phyloP scores from a whole-genome alignment of 2,888 invertebrate species.

The Rhamphomyia laevipes region DNA sequence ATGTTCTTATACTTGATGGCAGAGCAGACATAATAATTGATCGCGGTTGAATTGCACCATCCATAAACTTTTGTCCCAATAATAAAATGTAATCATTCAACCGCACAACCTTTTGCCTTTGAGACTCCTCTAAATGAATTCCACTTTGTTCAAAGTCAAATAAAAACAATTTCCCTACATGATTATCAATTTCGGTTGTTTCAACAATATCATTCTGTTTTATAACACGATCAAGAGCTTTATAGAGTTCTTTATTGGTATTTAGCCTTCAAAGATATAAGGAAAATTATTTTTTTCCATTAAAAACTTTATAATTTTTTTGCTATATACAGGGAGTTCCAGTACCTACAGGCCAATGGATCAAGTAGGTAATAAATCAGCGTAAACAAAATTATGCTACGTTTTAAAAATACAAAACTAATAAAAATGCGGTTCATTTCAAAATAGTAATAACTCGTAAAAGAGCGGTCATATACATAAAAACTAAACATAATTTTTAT shows the following conservation, averaged over 20 bases:
- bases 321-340: no score
- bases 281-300: not conserved
- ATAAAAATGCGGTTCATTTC: no score
- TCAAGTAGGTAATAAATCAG: no score
- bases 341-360: no score
- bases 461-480: no score
- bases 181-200: slow-evolving; percentile 63
- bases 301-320: not conserved
- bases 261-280: slow-evolving; percentile 55
- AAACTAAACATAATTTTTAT: no score
- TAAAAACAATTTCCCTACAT: slow-evolving; percentile 79
- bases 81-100: slow-evolving; percentile 78
- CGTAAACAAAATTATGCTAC: no score
- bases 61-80: slow-evolving; percentile 73
- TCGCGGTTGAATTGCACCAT: slow-evolving; percentile 58
- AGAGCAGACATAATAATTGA: slow-evolving; percentile 51
- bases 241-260: slow-evolving; percentile 75
- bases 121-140: slow-evolving; percentile 74
- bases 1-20: slow-evolving; percentile 59
- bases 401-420: no score
- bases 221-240: slow-evolving; percentile 59
- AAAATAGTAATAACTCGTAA: no score
- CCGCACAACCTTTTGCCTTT: slow-evolving; percentile 62
- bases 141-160: slow-evolving; percentile 98
- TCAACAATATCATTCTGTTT: slow-evolving; percentile 53